Evolutionary conservation across 1,140 invertebrate species (phyloP).

Genomic region (Drosophila dunni): DNA sequence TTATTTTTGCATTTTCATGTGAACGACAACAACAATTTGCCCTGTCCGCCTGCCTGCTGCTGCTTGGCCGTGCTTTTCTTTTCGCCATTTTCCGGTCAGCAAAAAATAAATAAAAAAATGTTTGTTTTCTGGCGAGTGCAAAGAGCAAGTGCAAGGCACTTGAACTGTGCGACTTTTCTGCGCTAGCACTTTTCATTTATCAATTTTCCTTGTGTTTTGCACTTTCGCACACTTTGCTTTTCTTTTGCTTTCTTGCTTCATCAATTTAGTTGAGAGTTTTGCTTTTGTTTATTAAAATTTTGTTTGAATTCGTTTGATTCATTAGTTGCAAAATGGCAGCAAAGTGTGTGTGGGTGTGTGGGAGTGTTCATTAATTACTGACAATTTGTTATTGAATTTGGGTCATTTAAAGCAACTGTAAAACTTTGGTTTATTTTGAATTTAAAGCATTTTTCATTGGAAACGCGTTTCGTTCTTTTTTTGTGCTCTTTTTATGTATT

Average conservation of each 20-base stretch:
- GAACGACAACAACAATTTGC: conserved; percentile 26
- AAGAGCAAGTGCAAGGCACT: conserved; percentile 9
- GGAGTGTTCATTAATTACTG: conserved; percentile 44
- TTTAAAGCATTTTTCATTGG: conserved; percentile 4
- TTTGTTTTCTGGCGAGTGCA: conserved; percentile 1
- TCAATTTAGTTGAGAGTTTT: conserved; percentile 19
- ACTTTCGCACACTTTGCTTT: background rate
- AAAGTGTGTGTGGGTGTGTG: background rate
- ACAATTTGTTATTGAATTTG: conserved; percentile 15
- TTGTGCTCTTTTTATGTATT: conserved; percentile 26
- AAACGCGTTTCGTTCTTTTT: background rate
- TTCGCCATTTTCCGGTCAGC: conserved; percentile 18
- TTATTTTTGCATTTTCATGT: conserved; percentile 68
- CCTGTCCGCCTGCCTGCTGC: conserved; percentile 2
- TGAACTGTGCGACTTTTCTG: conserved; percentile 19
- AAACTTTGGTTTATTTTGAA: conserved; percentile 47
- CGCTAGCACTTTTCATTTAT: conserved; percentile 22
- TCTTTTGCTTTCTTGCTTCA: background rate
- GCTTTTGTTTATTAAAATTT: conserved; percentile 33
- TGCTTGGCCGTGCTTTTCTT: conserved; percentile 17
- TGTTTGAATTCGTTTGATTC: conserved; percentile 44
- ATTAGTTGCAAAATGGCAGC: conserved; percentile 37
- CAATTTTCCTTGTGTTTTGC: background rate
- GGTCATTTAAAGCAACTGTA: conserved; percentile 17
- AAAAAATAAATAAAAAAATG: conserved; percentile 7